Conservation (phyloP, 2,797 vertebrate genomes). For the Leontocebus nigricollis region DNA sequence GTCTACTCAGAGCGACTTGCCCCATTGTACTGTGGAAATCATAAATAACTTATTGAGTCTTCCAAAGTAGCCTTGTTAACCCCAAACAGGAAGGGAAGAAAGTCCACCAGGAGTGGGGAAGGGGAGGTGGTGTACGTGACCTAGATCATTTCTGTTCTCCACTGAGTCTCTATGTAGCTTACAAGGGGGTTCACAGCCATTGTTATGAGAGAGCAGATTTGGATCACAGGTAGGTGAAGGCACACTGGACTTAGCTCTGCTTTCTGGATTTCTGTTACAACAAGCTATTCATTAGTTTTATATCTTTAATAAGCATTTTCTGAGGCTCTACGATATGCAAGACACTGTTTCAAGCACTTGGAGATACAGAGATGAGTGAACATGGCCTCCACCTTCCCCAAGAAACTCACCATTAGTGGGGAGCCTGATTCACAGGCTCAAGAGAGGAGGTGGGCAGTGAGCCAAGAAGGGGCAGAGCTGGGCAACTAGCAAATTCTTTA, state of each 20-base stretch:
- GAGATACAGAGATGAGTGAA: not conserved
- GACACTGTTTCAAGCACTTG: not conserved
- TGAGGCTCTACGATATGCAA: not conserved
- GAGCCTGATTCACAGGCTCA: not conserved
- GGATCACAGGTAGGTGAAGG: not conserved
- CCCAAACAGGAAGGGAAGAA: not conserved
- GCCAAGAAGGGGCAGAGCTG: not conserved
- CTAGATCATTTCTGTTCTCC: not conserved
- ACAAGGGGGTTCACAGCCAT: not conserved
- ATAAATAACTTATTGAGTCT: not conserved
- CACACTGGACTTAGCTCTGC: not conserved
- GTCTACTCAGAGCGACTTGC: not conserved
- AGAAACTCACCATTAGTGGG: not conserved
- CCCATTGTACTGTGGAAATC: not conserved
- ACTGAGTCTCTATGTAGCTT: not conserved
- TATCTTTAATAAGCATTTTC: not conserved
- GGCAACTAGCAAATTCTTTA: not conserved
- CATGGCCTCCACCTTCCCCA: fast-evolving
- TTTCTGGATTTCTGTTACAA: not conserved
- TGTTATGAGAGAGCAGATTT: not conserved
- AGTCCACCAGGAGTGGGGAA: too few species aligned
- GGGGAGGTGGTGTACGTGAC: not conserved
- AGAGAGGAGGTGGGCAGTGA: not conserved
- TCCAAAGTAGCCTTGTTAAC: not conserved
- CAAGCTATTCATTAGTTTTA: not conserved